phyloP scores from a whole-genome alignment of 2,113 vertebrate genomes.

The Dissostichus mawsoni region DNA sequence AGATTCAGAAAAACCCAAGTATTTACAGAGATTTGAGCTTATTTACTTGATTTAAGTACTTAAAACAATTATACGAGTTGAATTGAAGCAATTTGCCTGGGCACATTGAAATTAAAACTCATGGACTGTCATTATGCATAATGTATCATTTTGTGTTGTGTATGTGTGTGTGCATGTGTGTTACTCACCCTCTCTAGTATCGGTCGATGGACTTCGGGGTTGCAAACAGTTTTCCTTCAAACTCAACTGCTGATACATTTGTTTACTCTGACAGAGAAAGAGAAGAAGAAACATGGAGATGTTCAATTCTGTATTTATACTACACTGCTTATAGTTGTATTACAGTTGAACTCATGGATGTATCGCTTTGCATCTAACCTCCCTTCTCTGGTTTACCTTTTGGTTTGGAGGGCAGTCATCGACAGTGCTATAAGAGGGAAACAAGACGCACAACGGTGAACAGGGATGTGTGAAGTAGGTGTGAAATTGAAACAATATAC shows the following conservation, averaged over 20 bases:
- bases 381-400: constrained; percentile 69
- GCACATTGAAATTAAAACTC: constrained; percentile 31
- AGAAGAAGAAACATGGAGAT: not conserved
- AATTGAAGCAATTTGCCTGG: constrained; percentile 42
- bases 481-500: not conserved
- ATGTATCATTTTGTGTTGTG: constrained; percentile 13
- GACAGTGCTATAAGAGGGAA: constrained; percentile 87
- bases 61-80: not conserved
- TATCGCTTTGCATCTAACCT: no score
- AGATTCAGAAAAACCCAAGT: not conserved
- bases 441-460: constrained; percentile 22
- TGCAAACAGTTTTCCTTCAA: constrained; percentile 95
- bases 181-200: constrained; percentile 91
- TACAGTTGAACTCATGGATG: not conserved
- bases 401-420: constrained; percentile 96
- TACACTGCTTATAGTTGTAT: not conserved
- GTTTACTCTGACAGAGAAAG: constrained; percentile 88
- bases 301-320: not conserved
- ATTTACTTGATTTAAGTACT: no score
- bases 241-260: constrained; percentile 94
- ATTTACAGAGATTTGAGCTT: not conserved
- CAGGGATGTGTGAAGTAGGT: not conserved
- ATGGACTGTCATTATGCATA: constrained; percentile 34
- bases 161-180: not conserved
- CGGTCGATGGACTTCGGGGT: constrained; percentile 85